phyloP scores from a whole-genome alignment of 2,888 invertebrate species.

The Sarcophaga variegata region DNA sequence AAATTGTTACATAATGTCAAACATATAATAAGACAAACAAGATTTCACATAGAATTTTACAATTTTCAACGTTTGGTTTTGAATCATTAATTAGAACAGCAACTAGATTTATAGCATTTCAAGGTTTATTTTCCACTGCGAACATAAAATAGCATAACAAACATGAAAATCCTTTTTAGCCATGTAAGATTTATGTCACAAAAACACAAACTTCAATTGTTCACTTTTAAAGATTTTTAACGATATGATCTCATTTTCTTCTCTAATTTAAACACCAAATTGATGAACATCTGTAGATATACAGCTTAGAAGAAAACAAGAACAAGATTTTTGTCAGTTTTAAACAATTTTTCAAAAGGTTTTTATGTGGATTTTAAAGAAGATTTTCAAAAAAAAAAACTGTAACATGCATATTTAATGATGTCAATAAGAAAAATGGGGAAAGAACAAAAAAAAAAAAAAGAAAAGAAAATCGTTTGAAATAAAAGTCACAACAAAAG shows the following conservation, averaged over 20 bases:
- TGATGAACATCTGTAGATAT: conserved; percentile 13
- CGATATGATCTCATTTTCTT: conserved; percentile 32
- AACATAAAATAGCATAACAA: conserved; percentile 26
- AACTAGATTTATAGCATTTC: conserved; percentile 53
- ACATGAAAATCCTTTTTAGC: conserved; percentile 64
- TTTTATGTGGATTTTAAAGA: conserved; percentile 33
- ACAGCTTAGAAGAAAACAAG: neutral
- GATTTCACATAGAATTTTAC: neutral
- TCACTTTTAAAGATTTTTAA: conserved; percentile 40
- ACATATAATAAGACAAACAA: conserved; percentile 18
- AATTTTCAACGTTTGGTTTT: neutral
- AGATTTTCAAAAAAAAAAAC: conserved; percentile 19
- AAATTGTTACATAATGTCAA: conserved; percentile 40
- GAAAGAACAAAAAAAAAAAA: conserved; percentile 11
- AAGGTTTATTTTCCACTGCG: conserved; percentile 30
- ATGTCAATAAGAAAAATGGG: conserved; percentile 40
- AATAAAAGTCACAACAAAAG: conserved; percentile 40
- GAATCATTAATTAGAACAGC: conserved; percentile 50
- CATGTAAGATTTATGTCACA: conserved; percentile 59
- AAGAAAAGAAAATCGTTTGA: neutral
- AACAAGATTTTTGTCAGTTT: conserved; percentile 23
- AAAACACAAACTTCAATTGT: conserved; percentile 50
- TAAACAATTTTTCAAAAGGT: conserved; percentile 28
- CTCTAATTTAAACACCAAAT: conserved; percentile 23
- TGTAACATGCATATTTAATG: conserved; percentile 59